These are phyloP conservation scores for Pocota personata DNA, from an alignment of 2,888 invertebrate species.

Conservation along the genomic window DNA sequence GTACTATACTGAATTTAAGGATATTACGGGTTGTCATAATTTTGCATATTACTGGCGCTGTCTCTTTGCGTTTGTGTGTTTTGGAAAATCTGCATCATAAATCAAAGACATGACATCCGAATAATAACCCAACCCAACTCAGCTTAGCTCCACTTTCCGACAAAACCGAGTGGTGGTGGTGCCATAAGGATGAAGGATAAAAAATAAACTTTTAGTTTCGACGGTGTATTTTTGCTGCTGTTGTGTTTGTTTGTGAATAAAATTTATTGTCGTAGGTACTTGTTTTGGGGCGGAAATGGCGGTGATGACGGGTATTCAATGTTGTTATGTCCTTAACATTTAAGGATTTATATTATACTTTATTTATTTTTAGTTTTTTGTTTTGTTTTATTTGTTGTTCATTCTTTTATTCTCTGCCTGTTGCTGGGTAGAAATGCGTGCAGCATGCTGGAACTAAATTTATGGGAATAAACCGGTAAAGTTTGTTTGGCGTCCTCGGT, in stretches of 20 bases:
- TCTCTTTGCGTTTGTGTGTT: background rate
- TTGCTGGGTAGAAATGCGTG: slow-evolving; percentile 61
- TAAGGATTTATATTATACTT: slow-evolving; percentile 45
- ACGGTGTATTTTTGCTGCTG: slow-evolving; percentile 15
- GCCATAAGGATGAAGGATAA: slow-evolving; percentile 30
- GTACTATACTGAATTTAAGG: background rate
- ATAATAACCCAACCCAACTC: slow-evolving; percentile 38
- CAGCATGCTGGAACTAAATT: slow-evolving; percentile 34
- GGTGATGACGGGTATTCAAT: slow-evolving; percentile 59
- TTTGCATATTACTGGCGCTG: slow-evolving; percentile 37
- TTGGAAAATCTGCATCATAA: slow-evolving; percentile 47
- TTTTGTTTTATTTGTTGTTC: slow-evolving; percentile 7
- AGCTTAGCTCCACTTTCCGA: slow-evolving; percentile 4
- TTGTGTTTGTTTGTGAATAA: slow-evolving; percentile 57
- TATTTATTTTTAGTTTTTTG: slow-evolving; percentile 3
- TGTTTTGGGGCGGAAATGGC: slow-evolving; percentile 45
- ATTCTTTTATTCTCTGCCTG: slow-evolving; percentile 48
- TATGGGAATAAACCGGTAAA: slow-evolving; percentile 17
- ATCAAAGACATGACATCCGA: slow-evolving; percentile 60
- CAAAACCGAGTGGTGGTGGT: slow-evolving; percentile 11
- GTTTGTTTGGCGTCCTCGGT: slow-evolving; percentile 10
- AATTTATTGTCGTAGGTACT: slow-evolving; percentile 59
- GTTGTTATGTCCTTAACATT: slow-evolving; percentile 46
- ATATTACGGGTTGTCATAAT: slow-evolving; percentile 27
- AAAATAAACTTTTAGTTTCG: slow-evolving; percentile 50